A percentile compares a stretch with the other conserved stretches of the same genome.
These are phyloP conservation scores for Ardeotis arabs DNA, from an alignment of 2,113 vertebrate genomes.

Conservation along the genomic window DNA sequence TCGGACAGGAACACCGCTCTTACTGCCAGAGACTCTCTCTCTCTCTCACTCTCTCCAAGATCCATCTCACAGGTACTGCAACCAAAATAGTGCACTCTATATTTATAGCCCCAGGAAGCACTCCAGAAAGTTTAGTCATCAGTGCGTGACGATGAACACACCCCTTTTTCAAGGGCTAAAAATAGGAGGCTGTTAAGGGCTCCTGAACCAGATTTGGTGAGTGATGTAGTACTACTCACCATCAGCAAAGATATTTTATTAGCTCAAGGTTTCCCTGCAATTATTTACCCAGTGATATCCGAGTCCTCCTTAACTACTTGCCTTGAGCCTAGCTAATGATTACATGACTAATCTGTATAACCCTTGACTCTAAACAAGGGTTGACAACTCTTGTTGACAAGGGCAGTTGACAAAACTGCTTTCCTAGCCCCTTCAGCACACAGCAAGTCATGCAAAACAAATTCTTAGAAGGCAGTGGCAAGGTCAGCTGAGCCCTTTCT, in stretches of 20 bases:
- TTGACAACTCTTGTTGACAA: not conserved
- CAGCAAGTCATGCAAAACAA: not conserved
- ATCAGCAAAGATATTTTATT: not conserved
- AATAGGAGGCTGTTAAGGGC: not conserved
- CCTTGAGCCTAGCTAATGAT: constrained; percentile 1
- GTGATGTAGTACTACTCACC: not conserved
- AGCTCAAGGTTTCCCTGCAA: not conserved
- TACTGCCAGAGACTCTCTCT: not conserved
- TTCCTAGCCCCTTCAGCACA: not conserved
- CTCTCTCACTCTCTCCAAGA: not conserved
- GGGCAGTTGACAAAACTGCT: not conserved
- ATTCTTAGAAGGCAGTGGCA: not conserved
- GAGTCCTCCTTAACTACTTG: not conserved
- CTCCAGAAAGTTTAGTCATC: constrained; percentile 4
- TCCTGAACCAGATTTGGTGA: not conserved
- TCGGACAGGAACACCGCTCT: not conserved
- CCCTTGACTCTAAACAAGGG: not conserved
- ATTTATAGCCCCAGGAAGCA: constrained; percentile 39
- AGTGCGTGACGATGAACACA: not conserved
- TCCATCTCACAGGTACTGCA: not conserved
- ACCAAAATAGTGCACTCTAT: not conserved
- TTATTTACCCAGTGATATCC: not conserved
- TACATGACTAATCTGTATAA: not conserved
- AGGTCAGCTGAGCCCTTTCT: not conserved
- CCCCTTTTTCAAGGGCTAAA: constrained; percentile 3